Base-by-base conservation (phyloP, 2,888 invertebrate species). In the Embidobia sp. region DNA sequence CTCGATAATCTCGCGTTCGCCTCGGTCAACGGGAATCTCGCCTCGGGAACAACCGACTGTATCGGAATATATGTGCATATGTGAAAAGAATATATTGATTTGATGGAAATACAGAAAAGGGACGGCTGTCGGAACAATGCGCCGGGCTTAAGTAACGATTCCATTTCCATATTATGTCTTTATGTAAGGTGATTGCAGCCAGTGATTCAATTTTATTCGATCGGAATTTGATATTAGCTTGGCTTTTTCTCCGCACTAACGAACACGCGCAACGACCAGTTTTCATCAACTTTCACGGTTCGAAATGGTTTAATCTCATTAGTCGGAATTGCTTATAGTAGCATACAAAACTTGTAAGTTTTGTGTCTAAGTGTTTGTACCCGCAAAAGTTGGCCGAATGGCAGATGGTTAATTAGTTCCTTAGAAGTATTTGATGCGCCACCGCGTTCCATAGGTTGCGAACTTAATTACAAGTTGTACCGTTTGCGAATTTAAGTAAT, bases 361-460 rank as follows among this genome's bases (percentile, higher is more conserved):
- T 53, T 8, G 33, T 7, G 18, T 59, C 27, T 31, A 70, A 70
- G 31, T 29, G 37, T 61, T 61, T 53, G 53, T 26, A 31, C 15
- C 51, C 46, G 53, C 44, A 59, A 61, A 61, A 70, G 44, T 70
- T 61, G 15, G 19, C 22, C 8, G 6, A 70, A 53, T 70, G 44
- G 61, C 46, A 19, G 48, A 63, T 63, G 37, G 53, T 72, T 72
- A 72, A 72, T 72, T 72, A 72, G 72, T 61, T 63, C 63, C 37
- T 44, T 53, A 44, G 11, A 59, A 37, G 51, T 11, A 27, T 55
- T 44, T 48, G 42, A 69, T 51, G 19, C 16, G 15, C n/a, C n/a
- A n/a, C n/a, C n/a, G n/a, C n/a, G n/a, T n/a, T n/a, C n/a, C n/a
- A n/a, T n/a, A n/a, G n/a, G n/a, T n/a, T n/a, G n/a, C n/a, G n/a